A percentile compares a stretch with the other conserved stretches of the same genome.
Evolutionary conservation across 2,888 invertebrate genomes (phyloP).

Genomic region (Andrena dorsata): DNA sequence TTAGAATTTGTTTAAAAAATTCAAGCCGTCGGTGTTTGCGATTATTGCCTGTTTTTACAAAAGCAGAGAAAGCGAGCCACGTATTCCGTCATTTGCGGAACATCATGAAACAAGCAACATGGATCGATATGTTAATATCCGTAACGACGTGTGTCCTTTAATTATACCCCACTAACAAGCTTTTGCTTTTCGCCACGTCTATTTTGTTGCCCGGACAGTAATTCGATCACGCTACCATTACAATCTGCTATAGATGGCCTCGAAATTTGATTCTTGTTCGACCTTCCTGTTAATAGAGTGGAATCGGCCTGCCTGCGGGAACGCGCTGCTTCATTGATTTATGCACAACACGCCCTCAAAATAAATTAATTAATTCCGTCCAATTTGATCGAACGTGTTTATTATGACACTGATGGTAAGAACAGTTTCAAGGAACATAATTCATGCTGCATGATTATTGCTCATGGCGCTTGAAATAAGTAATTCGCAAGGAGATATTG

Average conservation of each 20-base stretch:
- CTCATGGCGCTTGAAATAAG: too few species aligned
- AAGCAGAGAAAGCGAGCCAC: not conserved
- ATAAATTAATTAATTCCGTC: slow-evolving; percentile 30
- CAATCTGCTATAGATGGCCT: slow-evolving; percentile 33
- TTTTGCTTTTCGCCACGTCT: slow-evolving; percentile 27
- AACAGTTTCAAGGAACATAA: not conserved
- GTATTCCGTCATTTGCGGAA: not conserved
- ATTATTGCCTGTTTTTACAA: too few species aligned
- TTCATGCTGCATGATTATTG: not conserved
- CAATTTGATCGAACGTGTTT: not conserved
- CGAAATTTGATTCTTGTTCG: slow-evolving; percentile 38
- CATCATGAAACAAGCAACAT: slow-evolving; percentile 11
- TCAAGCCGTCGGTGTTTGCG: too few species aligned
- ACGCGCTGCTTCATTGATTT: slow-evolving; percentile 9
- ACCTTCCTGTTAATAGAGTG: slow-evolving; percentile 22
- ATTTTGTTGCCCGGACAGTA: slow-evolving; percentile 40
- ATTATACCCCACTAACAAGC: slow-evolving; percentile 32
- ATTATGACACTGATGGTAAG: not conserved
- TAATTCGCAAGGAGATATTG: too few species aligned
- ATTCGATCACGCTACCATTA: slow-evolving; percentile 34
- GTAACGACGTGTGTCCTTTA: slow-evolving; percentile 47
- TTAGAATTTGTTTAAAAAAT: not conserved
- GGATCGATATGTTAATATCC: slow-evolving; percentile 53
- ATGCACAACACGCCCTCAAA: not conserved
- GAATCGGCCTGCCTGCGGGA: not conserved